These are phyloP conservation scores for Nomada flava DNA, from an alignment of 2,888 invertebrate genomes.

Conservation along the genomic window DNA sequence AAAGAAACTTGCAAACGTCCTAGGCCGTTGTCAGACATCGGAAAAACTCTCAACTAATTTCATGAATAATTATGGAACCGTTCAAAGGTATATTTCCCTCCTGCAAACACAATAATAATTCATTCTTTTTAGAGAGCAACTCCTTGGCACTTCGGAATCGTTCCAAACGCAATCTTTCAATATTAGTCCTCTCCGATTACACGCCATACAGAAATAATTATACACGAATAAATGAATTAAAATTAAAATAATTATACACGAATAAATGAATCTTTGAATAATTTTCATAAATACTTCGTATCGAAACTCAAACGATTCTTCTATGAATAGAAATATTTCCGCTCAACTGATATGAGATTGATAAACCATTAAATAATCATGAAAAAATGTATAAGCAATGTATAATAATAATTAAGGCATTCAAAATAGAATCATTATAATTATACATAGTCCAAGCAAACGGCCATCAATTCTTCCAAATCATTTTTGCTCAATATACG, in stretches of 20 bases:
- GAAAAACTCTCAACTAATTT: slow-evolving; percentile 11
- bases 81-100: background rate
- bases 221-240: background rate
- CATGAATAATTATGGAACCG: slow-evolving; percentile 7
- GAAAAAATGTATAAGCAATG: no score
- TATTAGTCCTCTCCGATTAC: background rate
- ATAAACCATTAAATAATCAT: no score
- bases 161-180: background rate
- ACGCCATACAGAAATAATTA: background rate
- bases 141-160: background rate
- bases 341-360: no score
- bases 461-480: no score
- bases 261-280: background rate
- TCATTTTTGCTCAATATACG: no score
- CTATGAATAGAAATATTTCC: no score
- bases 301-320: background rate
- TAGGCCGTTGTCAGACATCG: background rate
- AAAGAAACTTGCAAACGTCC: background rate
- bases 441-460: no score
- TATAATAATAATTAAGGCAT: no score
- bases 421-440: no score
- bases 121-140: no score
- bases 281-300: background rate
- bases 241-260: background rate
- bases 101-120: background rate